phyloP scores from a whole-genome alignment of 2,888 invertebrate species.

The Diogma glabrata region DNA sequence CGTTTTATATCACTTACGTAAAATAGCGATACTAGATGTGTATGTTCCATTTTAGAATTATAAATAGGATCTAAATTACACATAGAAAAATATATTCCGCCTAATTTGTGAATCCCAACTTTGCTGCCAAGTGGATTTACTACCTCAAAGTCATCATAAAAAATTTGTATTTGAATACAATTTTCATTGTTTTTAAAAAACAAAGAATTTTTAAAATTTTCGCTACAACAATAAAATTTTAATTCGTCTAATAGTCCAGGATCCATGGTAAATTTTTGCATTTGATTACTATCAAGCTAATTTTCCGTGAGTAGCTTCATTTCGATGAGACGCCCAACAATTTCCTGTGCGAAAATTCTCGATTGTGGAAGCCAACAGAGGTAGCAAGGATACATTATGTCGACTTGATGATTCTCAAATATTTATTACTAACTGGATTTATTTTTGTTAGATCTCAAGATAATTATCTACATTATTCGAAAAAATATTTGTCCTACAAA shows the following conservation, averaged over 20 bases:
- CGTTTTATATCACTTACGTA: not conserved
- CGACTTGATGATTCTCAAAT: too few species aligned
- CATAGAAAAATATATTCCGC: not conserved
- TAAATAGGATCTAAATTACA: not conserved
- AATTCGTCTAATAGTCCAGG: not conserved
- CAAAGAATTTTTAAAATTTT: not conserved
- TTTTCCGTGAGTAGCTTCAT: too few species aligned
- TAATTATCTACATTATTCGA: too few species aligned
- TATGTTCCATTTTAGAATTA: not conserved
- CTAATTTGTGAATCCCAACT: not conserved
- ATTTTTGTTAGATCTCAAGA: too few species aligned
- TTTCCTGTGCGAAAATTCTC: too few species aligned
- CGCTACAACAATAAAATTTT: not conserved
- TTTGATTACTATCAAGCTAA: too few species aligned
- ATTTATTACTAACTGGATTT: too few species aligned
- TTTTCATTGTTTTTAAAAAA: not conserved
- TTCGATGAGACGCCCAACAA: too few species aligned
- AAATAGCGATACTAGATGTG: not conserved
- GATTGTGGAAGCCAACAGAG: too few species aligned
- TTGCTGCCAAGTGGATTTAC: not conserved
- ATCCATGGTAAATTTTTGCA: too few species aligned
- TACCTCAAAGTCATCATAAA: not conserved
- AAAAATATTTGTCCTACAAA: too few species aligned
- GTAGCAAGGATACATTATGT: too few species aligned
- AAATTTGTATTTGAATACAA: not conserved